A percentile compares a stretch with the other conserved stretches of the same genome.
Evolutionary conservation across 2,888 invertebrate species (phyloP).

Genomic region (Callinectes sapidus): DNA sequence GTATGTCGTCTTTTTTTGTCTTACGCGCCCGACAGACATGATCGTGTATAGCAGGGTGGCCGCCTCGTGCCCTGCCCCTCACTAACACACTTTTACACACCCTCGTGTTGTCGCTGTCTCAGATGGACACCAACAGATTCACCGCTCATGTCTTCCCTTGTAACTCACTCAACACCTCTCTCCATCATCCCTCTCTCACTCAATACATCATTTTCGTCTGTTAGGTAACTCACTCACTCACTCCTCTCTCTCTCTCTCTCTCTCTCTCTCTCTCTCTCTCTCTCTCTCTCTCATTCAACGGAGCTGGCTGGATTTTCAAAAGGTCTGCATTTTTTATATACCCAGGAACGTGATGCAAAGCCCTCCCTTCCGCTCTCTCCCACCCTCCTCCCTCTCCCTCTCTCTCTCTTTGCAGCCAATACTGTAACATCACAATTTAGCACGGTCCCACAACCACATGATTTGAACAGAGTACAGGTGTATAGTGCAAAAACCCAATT

Average conservation of each 20-base stretch:
- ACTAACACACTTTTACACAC: neutral
- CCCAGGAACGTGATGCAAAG: slow-evolving; percentile 2
- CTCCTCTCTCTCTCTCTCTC: slow-evolving; percentile 4
- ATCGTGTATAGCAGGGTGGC: neutral
- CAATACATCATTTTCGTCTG: neutral
- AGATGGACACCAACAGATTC: no score
- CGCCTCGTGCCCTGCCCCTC: neutral
- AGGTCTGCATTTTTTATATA: neutral
- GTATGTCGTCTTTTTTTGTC: neutral
- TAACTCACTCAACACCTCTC: neutral
- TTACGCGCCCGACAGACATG: neutral
- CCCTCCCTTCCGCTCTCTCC: neutral
- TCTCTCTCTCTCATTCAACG: neutral
- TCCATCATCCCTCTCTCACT: neutral
- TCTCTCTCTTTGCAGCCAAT: neutral
- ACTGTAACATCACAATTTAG: neutral
- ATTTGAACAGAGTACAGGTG: neutral
- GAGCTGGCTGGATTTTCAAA: neutral
- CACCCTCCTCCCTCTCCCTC: neutral
- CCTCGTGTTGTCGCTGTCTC: neutral
- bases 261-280: slow-evolving; percentile 1
- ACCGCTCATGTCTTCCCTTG: neutral
- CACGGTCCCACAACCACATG: neutral
- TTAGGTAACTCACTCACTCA: neutral
- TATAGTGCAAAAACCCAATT: neutral